Percentiles rank a stretch among this genome's conserved stretches.
These are phyloP conservation scores for Apocheima hispidaria DNA, from an alignment of 2,888 invertebrate genomes.

Conservation along the genomic window DNA sequence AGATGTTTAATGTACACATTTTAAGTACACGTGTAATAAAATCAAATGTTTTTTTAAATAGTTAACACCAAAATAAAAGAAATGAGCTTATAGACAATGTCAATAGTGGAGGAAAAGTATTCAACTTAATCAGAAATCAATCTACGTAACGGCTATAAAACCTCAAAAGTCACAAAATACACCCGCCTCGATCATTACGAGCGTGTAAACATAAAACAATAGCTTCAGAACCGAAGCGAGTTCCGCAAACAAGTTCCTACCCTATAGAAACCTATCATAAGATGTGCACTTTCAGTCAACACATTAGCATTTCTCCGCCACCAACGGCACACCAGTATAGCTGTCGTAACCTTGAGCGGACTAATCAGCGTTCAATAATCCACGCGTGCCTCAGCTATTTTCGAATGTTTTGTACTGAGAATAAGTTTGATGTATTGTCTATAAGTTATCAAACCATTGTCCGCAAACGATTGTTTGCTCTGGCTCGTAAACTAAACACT, in stretches of 20 bases:
- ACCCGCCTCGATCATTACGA: conserved; percentile 57
- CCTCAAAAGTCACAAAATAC: conserved; percentile 30
- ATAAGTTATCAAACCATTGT: conserved; percentile 23
- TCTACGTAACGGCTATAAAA: conserved; percentile 9
- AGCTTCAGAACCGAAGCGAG: conserved; percentile 68
- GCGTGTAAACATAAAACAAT: conserved; percentile 76
- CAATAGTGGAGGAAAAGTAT: no score
- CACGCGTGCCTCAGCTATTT: neutral
- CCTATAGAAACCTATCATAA: neutral
- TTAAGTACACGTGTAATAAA: no score
- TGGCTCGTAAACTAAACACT: conserved; percentile 78
- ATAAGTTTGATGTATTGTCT: neutral
- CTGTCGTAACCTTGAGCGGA: neutral
- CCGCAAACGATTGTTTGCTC: conserved; percentile 78
- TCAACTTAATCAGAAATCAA: conserved; percentile 9
- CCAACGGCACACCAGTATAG: no score
- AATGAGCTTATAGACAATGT: no score
- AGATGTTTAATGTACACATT: no score
- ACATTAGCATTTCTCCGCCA: neutral
- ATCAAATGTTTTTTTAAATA: no score
- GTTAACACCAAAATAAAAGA: no score
- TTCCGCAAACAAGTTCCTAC: conserved; percentile 59
- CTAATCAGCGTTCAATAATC: neutral
- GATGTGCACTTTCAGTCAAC: neutral
- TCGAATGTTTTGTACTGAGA: neutral